These are phyloP conservation scores for Pristis pectinata DNA, from an alignment of 2,797 vertebrate genomes.

Conservation along the genomic window DNA sequence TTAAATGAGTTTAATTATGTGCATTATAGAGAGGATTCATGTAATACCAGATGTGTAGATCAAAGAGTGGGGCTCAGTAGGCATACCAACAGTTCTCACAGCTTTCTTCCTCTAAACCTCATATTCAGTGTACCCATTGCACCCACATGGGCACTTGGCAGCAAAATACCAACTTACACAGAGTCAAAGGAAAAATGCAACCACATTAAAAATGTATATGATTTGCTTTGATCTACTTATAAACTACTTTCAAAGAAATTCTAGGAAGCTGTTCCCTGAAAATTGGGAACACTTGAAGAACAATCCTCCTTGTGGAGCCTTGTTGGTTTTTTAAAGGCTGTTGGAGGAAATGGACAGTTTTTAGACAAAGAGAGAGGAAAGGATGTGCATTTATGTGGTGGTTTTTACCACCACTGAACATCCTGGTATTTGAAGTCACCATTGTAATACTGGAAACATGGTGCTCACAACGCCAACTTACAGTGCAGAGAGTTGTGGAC, in stretches of 20 bases:
- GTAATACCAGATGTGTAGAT: conserved; percentile 7
- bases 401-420: neutral
- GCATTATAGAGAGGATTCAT: neutral
- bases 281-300: conserved; percentile 9
- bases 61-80: neutral
- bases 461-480: neutral
- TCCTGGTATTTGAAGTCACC: neutral
- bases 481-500: too few relatives aligned
- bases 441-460: neutral
- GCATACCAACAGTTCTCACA: neutral
- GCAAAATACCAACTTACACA: neutral
- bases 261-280: neutral
- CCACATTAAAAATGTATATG: neutral
- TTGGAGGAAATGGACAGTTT: neutral
- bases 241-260: conserved; percentile 16
- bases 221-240: conserved; percentile 29
- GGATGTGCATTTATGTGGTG: too few relatives aligned
- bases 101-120: neutral
- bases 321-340: neutral
- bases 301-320: neutral
- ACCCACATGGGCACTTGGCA: neutral
- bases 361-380: too few relatives aligned
- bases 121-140: neutral
- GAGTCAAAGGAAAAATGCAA: neutral
- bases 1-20: neutral